Evolutionary conservation across 2,888 invertebrate genomes (phyloP), one percentile per base, ranked within the genome.

Genomic region (Sinhomidia bicolor): DNA sequence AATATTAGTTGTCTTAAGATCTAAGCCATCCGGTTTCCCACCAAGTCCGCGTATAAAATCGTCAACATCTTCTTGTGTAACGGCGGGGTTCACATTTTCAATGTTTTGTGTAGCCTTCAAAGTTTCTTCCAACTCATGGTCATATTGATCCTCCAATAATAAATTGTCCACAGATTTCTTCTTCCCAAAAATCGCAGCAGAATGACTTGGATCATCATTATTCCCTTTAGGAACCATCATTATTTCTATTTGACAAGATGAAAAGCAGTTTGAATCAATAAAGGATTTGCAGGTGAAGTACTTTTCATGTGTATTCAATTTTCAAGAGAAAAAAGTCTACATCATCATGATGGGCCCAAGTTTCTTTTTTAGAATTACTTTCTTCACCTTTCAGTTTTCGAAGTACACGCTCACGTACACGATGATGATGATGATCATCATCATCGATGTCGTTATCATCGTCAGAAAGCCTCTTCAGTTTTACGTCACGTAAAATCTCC

Each of bases 21-120:
- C 88, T 23, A 65, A 26, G 4, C 88, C 88, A 23, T 88, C 88
- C 65, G 88, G 88, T 32, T 88, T 86, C 26, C 86, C 76, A 17
- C 88, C 82, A 17, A 83, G 88, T 17, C 83, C 88, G 14, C 82
- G 88, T 10, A 68, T 17, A 14, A 51, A 88, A 4, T 78, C 78
- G 65, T 88, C 68, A 26, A 88, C 68, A 79, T 88, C 88, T 29
- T 36, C 20, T 57, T 78, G 76, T n/a, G 88, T 83, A 17, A 88
- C 83, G 26, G 83, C 54, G 68, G 17, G 54, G 12, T 62, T 20
- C 5, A 41, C 83, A 47, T 32, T 7, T 32, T 88, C 88, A 26
- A 83, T 88, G 65, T 82, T 32, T n/a, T 88, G 29, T 17, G 83
- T 17, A 17, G 71, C 51, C 23, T 65, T 79, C 57, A 83, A 41